Evolutionary conservation across 2,888 invertebrate genomes (phyloP), one percentile per base, ranked within the genome.

Genomic region (Harmothoe impar): DNA sequence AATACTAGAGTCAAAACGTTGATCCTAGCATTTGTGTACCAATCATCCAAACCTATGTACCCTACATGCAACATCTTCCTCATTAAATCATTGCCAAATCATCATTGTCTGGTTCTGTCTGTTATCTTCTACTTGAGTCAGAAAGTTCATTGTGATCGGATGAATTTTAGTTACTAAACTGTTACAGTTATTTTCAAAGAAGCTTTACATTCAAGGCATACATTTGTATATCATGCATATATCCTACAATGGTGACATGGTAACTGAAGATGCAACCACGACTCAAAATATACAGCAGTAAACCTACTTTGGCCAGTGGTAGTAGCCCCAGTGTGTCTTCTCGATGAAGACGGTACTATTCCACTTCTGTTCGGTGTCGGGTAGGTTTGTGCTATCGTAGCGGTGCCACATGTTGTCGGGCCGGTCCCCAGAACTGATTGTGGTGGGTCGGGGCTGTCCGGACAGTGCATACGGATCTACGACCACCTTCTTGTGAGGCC

Each of bases 331-430:
- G 94, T 97, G 97, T 12, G 97, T 96, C 91, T 97, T 97, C 94
- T 98, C 97, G 33, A 98, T 96, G 94, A 97, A 97, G 94, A 97
- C 97, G 0, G 97, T 96, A 92, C 97, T 96, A 92, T 98, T 97
- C 98, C 98, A 98, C 91, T 97, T 97, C 91, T 97, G 97, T 88
- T 97, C 96, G 5, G 97, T 97, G 84, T 96, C 95, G 0, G 98
- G 97, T 0, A 96, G 96, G n/a, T 91, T 89, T 78, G 96, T 95
- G 25, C 96, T 96, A 92, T 97, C 96, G 92, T 97, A 98, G 96
- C 97, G 97, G 77, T 98, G 96, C 98, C 98, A 98, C 81, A 96
- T 96, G 94, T 98, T 97, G 94, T 98, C 97, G 43, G 97, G 95
- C 91, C 98, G 96, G 92, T 97, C 97, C 1, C 95, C 95, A 23